phyloP scores from a whole-genome alignment of 2,113 vertebrate species.

The Ranitomeya variabilis region DNA sequence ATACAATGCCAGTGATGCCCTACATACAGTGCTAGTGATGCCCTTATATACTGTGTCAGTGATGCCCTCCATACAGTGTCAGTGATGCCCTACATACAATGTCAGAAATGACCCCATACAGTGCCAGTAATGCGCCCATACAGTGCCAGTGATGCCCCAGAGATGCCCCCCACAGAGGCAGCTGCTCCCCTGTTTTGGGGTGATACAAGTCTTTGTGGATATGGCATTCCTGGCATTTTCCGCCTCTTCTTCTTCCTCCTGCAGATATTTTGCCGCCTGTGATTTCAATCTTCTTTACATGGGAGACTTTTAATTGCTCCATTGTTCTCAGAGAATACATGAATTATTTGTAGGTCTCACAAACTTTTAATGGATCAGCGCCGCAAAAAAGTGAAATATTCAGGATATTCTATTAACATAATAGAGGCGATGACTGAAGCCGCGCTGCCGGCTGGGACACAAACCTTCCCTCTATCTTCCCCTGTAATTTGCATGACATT shows the following conservation, averaged over 20 bases:
- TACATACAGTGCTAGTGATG: neutral
- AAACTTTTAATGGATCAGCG: conserved; percentile 37
- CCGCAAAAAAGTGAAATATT: conserved; percentile 25
- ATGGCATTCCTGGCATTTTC: too few species aligned
- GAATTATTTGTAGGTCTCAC: conserved; percentile 14
- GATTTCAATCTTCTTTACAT: conserved; percentile 35
- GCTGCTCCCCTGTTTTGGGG: neutral
- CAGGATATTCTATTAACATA: conserved; percentile 52
- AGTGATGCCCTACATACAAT: neutral
- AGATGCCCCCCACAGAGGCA: neutral
- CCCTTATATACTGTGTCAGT: neutral
- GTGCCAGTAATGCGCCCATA: neutral
- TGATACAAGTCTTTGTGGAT: neutral
- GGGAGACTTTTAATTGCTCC: conserved; percentile 32
- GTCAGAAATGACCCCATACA: neutral
- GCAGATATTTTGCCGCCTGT: neutral
- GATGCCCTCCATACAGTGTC: neutral
- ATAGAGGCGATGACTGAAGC: conserved; percentile 4
- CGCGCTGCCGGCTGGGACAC: conserved; percentile 41
- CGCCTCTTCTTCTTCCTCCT: neutral
- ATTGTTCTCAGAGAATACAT: conserved; percentile 40
- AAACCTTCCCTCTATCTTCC: neutral
- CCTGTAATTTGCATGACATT: conserved; percentile 56
- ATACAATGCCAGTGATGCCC: neutral
- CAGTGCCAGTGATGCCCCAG: neutral